Evolutionary conservation across 2,113 vertebrate genomes (phyloP).

Genomic region (Lepidiolamprologus cunningtoni): DNA sequence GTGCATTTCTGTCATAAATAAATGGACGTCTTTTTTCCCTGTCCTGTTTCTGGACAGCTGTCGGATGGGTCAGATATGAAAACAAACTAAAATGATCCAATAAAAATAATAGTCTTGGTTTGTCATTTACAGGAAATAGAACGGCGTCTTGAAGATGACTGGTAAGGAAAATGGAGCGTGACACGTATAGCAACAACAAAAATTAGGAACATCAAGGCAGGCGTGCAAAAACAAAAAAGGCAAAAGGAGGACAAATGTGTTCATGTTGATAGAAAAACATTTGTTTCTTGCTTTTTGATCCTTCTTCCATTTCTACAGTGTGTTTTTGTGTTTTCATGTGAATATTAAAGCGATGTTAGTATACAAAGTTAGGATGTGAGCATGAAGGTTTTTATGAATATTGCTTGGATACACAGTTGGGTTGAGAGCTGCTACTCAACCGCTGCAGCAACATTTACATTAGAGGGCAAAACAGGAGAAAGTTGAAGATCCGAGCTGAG

Average conservation of each 20-base stretch:
- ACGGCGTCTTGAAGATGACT: background rate
- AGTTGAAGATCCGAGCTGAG: background rate
- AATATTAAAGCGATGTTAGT: background rate
- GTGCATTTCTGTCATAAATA: constrained; percentile 57
- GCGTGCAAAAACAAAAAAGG: background rate
- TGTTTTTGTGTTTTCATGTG: background rate
- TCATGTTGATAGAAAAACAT: background rate
- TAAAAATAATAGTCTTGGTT: background rate
- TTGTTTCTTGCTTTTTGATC: background rate
- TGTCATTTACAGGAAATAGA: background rate
- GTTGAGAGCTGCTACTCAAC: background rate
- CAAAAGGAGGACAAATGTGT: background rate
- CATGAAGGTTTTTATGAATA: background rate
- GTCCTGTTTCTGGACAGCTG: background rate
- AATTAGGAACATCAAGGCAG: background rate
- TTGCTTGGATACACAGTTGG: constrained; percentile 32
- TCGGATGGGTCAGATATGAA: background rate
- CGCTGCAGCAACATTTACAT: background rate
- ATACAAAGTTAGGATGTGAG: background rate
- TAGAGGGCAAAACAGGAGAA: background rate
- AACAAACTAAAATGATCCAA: background rate
- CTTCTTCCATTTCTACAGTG: background rate
- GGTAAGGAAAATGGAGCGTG: background rate
- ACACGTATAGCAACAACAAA: background rate
- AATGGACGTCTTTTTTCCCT: background rate